Evolutionary conservation across 2,797 vertebrate species (phyloP).

Genomic region (Halcyon smyrnensis): DNA sequence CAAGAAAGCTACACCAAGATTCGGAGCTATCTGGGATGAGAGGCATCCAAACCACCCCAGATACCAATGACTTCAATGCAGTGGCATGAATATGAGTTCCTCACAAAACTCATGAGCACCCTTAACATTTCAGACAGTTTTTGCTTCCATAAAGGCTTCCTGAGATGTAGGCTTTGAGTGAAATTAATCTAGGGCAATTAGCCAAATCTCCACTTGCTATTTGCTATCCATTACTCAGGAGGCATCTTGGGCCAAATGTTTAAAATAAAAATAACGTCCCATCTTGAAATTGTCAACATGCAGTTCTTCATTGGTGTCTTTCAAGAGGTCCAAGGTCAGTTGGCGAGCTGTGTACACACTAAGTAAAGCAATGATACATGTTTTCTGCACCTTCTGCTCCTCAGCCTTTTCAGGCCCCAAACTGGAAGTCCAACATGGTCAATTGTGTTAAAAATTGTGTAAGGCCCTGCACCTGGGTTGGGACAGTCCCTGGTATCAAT

Average conservation of each 20-base stretch:
- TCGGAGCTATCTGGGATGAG: neutral
- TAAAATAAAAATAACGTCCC: neutral
- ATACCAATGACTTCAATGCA: neutral
- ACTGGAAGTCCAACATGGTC: neutral
- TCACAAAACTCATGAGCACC: neutral
- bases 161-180: neutral
- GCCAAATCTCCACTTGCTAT: neutral
- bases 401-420: neutral
- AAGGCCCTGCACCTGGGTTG: neutral
- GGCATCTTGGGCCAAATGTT: neutral
- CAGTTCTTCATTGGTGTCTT: neutral
- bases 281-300: neutral
- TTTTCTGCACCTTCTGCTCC: neutral
- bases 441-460: neutral
- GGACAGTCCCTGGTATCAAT: neutral
- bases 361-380: neutral
- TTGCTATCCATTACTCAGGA: neutral
- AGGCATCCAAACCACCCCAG: neutral
- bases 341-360: neutral
- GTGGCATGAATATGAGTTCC: accelerated
- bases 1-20: neutral
- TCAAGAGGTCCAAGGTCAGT: neutral
- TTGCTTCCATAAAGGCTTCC: neutral
- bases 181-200: neutral
- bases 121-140: neutral